Evolutionary conservation across 2,888 invertebrate species (phyloP), one percentile per base, ranked within the genome.

Genomic region (Rotaria socialis): DNA sequence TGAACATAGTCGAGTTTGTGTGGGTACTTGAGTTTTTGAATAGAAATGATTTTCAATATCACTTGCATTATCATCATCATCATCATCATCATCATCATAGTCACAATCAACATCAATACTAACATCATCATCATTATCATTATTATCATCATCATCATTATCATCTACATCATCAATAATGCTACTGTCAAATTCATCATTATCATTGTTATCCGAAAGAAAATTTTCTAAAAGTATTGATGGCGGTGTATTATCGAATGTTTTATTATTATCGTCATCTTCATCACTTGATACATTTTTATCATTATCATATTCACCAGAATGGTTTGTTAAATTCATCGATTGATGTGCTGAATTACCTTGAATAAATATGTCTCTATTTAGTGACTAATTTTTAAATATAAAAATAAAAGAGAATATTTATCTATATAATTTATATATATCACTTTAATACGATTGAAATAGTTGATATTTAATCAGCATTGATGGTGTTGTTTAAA

Each of bases 311-410:
- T 67, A 41, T 27, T 67, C 67, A 67, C 35, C 67, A 67, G 67
- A 67, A 67, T 67, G 14, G 35, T 67, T 67, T 35, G 67, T 67
- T 67, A 67, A 35, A 67, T 67, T 67, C 67, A 67, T 67, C 67
- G 27, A 67, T 67, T 19, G 11, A 67, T 35, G 19, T 67, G 35
- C 16, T 35, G 19, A 41, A 27, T 67, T 3, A 67, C 67, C 67
- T 35, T 35, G 35, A 35, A 67, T 67, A 35, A 67, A 67, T 67
- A 67, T 67, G 14, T 67, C 35, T 27, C 11, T 35, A 2, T 16
- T 5, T 11, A 19, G 35, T 24, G 24, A 56, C 24, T 56, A 56
- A 56, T 56, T 6, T 24, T 56, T 24, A 67, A 35, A 35, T 67
- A 14, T 16, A 5, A 11, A 27, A 16, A 27, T 16, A 52, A 52